These are phyloP conservation scores for Tortricodes alternella DNA, from an alignment of 2,888 invertebrate species.

Conservation along the genomic window DNA sequence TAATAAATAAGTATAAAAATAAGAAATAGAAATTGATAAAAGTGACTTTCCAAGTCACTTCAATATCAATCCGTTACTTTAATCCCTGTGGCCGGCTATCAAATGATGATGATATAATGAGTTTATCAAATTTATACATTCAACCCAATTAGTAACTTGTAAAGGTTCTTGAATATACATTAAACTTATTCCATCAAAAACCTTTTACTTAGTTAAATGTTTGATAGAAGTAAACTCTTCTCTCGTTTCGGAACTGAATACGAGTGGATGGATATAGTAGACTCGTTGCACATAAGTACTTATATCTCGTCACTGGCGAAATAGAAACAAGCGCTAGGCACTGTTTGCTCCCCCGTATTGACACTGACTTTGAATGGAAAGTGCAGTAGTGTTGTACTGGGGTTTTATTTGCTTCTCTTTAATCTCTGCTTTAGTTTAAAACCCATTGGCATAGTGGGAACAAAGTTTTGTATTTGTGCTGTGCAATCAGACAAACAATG, in stretches of 20 bases:
- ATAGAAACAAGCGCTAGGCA: slow-evolving; percentile 31
- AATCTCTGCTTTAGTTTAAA: slow-evolving; percentile 21
- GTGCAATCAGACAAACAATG: slow-evolving; percentile 5
- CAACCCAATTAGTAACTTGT: neutral
- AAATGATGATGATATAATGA: too few relatives aligned
- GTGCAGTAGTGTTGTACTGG: slow-evolving; percentile 28
- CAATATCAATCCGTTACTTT: too few relatives aligned
- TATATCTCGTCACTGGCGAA: neutral
- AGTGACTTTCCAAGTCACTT: too few relatives aligned
- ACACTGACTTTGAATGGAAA: slow-evolving; percentile 36
- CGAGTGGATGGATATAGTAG: slow-evolving; percentile 5
- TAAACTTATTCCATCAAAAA: neutral
- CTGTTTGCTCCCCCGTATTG: slow-evolving; percentile 37
- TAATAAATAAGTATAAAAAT: too few relatives aligned
- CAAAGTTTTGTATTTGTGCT: slow-evolving; percentile 5
- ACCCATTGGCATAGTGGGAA: slow-evolving; percentile 4
- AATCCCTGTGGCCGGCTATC: too few relatives aligned
- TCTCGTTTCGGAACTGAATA: slow-evolving; percentile 1
- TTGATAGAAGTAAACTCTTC: slow-evolving; percentile 1
- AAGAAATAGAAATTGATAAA: too few relatives aligned
- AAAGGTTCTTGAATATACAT: neutral
- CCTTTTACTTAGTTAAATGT: slow-evolving; percentile 11
- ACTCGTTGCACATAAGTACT: slow-evolving; percentile 18
- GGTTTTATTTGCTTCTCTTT: slow-evolving; percentile 17
- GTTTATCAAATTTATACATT: too few relatives aligned